phyloP scores from a whole-genome alignment of 2,797 vertebrate genomes.

The Scomberomorus guttatus region DNA sequence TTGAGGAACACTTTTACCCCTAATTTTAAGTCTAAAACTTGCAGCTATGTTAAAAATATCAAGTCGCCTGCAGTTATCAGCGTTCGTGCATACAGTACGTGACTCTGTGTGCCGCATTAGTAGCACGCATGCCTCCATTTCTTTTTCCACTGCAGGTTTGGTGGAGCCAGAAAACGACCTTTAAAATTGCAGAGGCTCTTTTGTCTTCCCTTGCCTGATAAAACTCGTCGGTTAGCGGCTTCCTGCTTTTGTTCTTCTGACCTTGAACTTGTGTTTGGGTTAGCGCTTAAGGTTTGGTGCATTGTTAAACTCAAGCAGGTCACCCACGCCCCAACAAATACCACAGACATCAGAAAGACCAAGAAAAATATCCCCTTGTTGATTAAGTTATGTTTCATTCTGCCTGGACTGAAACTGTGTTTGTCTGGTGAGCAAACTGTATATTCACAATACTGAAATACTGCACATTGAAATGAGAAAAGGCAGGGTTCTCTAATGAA shows the following conservation, averaged over 20 bases:
- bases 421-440: not conserved
- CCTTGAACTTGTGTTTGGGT: constrained; percentile 53
- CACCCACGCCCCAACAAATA: constrained; percentile 45
- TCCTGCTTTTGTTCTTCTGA: constrained; percentile 76
- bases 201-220: constrained; percentile 56
- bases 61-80: constrained; percentile 28
- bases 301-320: constrained; percentile 45
- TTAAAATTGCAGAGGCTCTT: constrained; percentile 16
- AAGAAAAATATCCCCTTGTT: constrained; percentile 27
- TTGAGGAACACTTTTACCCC: not conserved
- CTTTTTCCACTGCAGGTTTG: constrained; percentile 36
- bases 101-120: constrained; percentile 17
- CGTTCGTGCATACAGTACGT: not conserved
- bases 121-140: constrained; percentile 18
- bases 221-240: constrained; percentile 46
- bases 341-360: constrained; percentile 2
- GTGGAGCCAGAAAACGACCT: constrained; percentile 40
- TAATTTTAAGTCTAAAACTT: constrained; percentile 31
- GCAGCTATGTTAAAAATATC: constrained; percentile 17
- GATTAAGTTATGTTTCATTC: constrained; percentile 4
- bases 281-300: constrained; percentile 31
- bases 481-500: not conserved
- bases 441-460: not conserved
- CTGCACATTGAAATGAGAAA: not conserved
- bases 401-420: not conserved